These are phyloP conservation scores for Phoebastria nigripes DNA, from an alignment of 2,797 vertebrate genomes.

Conservation along the genomic window DNA sequence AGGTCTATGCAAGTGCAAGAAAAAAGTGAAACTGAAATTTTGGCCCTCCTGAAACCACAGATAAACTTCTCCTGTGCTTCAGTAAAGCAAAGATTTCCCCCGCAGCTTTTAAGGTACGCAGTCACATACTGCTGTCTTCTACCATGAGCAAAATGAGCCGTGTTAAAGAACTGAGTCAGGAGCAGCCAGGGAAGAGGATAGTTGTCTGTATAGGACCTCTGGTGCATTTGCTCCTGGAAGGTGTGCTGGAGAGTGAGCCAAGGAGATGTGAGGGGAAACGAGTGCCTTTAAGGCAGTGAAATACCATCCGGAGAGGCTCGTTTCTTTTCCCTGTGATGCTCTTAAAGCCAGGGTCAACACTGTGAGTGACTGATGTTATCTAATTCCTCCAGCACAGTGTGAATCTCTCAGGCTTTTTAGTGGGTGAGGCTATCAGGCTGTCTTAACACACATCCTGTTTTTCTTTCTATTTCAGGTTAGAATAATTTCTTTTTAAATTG, in stretches of 20 bases:
- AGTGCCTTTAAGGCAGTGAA: not conserved
- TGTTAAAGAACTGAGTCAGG: not conserved
- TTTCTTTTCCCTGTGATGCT: not conserved
- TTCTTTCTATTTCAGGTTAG: not conserved
- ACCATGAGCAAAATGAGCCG: not conserved
- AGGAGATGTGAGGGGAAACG: not conserved
- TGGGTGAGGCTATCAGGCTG: not conserved
- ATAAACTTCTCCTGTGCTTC: not conserved
- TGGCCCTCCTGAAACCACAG: not conserved
- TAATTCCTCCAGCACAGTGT: not conserved
- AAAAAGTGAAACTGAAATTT: not conserved
- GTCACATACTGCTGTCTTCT: not conserved
- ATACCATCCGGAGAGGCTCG: accelerated
- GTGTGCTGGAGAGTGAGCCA: not conserved
- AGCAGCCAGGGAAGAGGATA: not conserved
- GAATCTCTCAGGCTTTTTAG: not conserved
- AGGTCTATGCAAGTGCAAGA: not conserved
- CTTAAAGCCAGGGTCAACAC: not conserved
- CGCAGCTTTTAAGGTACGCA: not conserved
- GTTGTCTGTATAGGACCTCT: not conserved
- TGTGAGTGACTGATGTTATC: not conserved
- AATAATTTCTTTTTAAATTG: slow-evolving; percentile 2
- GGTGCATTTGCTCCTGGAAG: not conserved
- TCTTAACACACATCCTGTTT: not conserved
- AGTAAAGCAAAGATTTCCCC: not conserved